Base-by-base conservation (phyloP, 2,113 vertebrate species). In the Notarius lentiginosus region DNA sequence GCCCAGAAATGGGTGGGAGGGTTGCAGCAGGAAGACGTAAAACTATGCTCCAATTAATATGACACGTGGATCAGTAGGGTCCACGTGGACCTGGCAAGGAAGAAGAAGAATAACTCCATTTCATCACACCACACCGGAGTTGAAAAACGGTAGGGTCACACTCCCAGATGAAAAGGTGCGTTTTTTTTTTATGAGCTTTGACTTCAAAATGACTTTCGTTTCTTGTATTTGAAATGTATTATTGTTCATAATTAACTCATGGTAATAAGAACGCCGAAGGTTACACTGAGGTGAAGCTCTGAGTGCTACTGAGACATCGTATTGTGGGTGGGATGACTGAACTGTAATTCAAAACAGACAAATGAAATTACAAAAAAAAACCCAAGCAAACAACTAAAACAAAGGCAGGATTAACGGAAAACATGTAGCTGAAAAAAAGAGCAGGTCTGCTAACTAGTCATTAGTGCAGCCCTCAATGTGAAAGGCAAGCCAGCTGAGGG, bases 381-480 rank as follows among this genome's bases (percentile, higher is more conserved):
- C 4, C 24, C 24, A n/a, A 70, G 47, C 51, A 83, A 84, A 84
- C 82, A 84, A 73, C 20, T 47, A 47, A 84, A 75, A 84, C 83
- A 84, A 84, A 84, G 55, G 55, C 66, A 24, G 55, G 83, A 84
- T 84, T 75, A 73, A 84, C 15, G n/a, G 81, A 82, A 86, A 87
- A 63, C 66, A 75, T n/a, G 30, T n/a, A 4, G 30, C 79, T 81
- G 58, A 30, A 60, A 61, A 61, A 24, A 17, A 86, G 34, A 34
- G 24, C 77, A 72, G 65, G 20, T 81, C 55, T 18, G 34, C 77
- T 75, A 53, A 51, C 80, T 65, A 76, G 60, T 83, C 72, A 79
- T 87, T 60, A 68, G 60, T n/a, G 60, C 60, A 58, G 47, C 47
- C 51, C 63, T 77, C 30, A 51, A 79, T 56, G 60, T 83, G 73